phyloP scores from a whole-genome alignment of 2,888 invertebrate genomes.

The Gastracanthus pulcherrimus region DNA sequence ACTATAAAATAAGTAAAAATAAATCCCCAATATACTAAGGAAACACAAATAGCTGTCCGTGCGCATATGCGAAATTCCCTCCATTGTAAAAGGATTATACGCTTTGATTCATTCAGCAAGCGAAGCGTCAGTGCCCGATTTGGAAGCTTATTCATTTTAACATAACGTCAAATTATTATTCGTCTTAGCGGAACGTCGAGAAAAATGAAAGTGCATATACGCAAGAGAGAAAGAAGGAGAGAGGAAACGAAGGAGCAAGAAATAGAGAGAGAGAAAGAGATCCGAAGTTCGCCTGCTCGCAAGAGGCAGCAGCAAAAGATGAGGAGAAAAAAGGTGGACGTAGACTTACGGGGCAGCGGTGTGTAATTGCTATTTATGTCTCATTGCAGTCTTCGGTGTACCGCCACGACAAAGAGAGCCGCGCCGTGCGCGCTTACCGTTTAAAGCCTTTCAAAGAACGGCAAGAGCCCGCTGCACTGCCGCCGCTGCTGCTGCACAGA shows the following conservation, averaged over 20 bases:
- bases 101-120: too few relatives aligned
- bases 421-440: conserved; percentile 65
- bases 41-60: not conserved
- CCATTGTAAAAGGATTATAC: conserved; percentile 23
- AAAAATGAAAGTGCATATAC: conserved; percentile 48
- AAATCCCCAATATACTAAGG: not conserved
- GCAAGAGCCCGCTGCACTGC: conserved; percentile 33
- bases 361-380: conserved; percentile 74
- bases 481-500: conserved; percentile 1
- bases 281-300: not conserved
- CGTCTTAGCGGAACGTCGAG: conserved; percentile 1
- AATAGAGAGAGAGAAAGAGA: not conserved
- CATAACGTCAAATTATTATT: conserved; percentile 41
- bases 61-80: not conserved
- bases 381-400: conserved; percentile 69
- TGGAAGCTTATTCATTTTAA: conserved; percentile 29
- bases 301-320: conserved; percentile 28
- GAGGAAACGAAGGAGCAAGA: not conserved
- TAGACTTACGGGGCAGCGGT: conserved; percentile 70
- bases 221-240: not conserved
- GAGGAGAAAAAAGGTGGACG: conserved; percentile 53
- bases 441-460: conserved; percentile 68
- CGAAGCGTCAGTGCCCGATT: conserved; percentile 5
- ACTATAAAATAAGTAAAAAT: conserved; percentile 14
- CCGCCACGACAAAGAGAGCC: conserved; percentile 69